A percentile compares a stretch with the other conserved stretches of the same genome.
phyloP scores from a whole-genome alignment of 2,888 invertebrate genomes.

The Podotricha telesiphe region DNA sequence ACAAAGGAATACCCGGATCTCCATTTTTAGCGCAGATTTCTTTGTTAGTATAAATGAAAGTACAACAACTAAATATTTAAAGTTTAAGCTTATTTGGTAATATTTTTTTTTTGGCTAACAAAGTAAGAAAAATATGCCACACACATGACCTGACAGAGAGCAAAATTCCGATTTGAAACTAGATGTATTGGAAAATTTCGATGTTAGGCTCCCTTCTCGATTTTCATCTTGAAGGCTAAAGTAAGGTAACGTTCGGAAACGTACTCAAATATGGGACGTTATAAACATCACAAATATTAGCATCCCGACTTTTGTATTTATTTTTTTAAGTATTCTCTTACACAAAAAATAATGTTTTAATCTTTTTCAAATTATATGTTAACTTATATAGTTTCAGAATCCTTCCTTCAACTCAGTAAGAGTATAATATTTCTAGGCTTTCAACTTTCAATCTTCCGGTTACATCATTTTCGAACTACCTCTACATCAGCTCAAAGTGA shows the following conservation, averaged over 20 bases:
- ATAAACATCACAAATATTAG: background rate
- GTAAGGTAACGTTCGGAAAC: slow-evolving; percentile 29
- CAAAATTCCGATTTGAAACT: slow-evolving; percentile 61
- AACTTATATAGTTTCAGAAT: background rate
- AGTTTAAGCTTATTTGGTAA: slow-evolving; percentile 36
- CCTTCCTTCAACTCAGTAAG: too few relatives aligned
- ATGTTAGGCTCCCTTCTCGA: slow-evolving; percentile 32
- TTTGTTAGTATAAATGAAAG: slow-evolving; percentile 61
- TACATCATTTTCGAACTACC: slow-evolving; percentile 31
- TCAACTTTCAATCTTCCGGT: too few relatives aligned
- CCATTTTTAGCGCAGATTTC: slow-evolving; percentile 70
- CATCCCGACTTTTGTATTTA: background rate
- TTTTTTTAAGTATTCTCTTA: background rate
- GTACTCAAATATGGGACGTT: background rate
- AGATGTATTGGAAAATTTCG: slow-evolving; percentile 56
- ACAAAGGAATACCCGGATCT: slow-evolving; percentile 94
- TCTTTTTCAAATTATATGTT: background rate
- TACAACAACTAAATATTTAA: slow-evolving; percentile 44
- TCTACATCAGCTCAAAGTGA: slow-evolving; percentile 39
- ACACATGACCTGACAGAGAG: slow-evolving; percentile 58
- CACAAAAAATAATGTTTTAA: background rate
- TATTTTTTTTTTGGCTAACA: slow-evolving; percentile 50
- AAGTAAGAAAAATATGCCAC: slow-evolving; percentile 48
- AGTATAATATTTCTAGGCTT: too few relatives aligned
- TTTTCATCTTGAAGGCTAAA: slow-evolving; percentile 38